Percentiles rank a stretch among this genome's conserved stretches.
phyloP scores from a whole-genome alignment of 2,113 vertebrate genomes.

The Piaya cayana region DNA sequence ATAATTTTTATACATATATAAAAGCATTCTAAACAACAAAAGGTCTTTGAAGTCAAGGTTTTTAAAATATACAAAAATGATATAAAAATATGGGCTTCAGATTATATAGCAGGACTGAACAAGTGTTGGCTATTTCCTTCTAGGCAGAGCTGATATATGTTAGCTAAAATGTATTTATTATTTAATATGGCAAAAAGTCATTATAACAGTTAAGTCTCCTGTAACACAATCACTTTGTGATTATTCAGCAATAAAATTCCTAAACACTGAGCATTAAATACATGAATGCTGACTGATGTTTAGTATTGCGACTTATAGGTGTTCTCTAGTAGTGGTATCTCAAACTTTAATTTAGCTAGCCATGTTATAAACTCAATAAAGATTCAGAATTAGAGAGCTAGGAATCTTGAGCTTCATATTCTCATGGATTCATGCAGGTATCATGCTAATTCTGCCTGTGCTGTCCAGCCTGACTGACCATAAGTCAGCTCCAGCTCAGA shows the following conservation, averaged over 20 bases:
- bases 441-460: background rate
- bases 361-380: background rate
- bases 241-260: background rate
- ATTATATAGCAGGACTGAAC: background rate
- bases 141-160: background rate
- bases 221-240: background rate
- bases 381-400: background rate
- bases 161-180: background rate
- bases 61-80: background rate
- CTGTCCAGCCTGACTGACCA: background rate
- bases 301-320: background rate
- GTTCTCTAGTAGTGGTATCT: background rate
- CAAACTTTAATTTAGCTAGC: background rate
- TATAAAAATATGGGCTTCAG: background rate
- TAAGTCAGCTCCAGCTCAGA: background rate
- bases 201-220: background rate
- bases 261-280: background rate
- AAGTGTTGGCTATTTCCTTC: background rate
- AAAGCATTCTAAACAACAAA: background rate
- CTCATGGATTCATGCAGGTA: accelerated
- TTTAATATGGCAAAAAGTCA: background rate
- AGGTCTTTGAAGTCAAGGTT: background rate
- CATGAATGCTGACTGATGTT: background rate
- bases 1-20: too few relatives aligned
- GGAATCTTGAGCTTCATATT: background rate